Evolutionary conservation across 2,888 invertebrate species (phyloP).

Genomic region (Isoperla grammatica): DNA sequence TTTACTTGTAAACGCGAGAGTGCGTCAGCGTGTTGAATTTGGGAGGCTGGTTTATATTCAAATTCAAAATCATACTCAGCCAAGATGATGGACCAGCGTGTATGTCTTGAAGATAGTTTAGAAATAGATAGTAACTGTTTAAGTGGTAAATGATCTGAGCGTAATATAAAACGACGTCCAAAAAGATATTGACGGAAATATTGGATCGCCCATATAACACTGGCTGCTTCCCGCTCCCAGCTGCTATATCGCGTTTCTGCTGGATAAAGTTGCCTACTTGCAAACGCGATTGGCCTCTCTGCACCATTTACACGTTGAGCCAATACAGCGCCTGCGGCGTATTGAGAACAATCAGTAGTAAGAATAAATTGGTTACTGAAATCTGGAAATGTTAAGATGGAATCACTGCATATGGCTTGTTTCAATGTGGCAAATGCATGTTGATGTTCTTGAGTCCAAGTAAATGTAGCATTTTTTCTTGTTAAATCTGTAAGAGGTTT

Average conservation of each 20-base stretch:
- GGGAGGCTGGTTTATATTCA: too few species aligned
- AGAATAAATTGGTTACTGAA: constrained; percentile 30
- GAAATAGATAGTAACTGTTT: constrained; percentile 20
- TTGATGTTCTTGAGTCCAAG: constrained; percentile 29
- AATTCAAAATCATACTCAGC: too few species aligned
- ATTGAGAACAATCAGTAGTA: constrained; percentile 32
- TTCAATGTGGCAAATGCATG: constrained; percentile 28
- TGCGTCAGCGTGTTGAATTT: too few species aligned
- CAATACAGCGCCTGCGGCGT: constrained; percentile 34
- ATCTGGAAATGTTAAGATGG: constrained; percentile 33
- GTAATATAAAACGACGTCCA: constrained; percentile 27
- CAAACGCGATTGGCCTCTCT: constrained; percentile 29
- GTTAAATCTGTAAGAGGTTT: constrained; percentile 34
- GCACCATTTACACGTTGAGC: constrained; percentile 29
- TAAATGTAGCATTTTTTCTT: constrained; percentile 30
- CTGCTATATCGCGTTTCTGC: constrained; percentile 29
- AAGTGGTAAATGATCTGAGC: constrained; percentile 29
- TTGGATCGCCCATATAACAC: too few species aligned
- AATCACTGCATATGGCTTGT: constrained; percentile 23
- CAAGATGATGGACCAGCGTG: too few species aligned
- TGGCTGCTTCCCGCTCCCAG: constrained; percentile 24
- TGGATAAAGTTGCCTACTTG: constrained; percentile 27
- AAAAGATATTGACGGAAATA: constrained; percentile 27
- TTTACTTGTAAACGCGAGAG: too few species aligned
- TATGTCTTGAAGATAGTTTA: neutral